Conservation (phyloP, 2,113 vertebrate species). For the Oryzias woworae region DNA sequence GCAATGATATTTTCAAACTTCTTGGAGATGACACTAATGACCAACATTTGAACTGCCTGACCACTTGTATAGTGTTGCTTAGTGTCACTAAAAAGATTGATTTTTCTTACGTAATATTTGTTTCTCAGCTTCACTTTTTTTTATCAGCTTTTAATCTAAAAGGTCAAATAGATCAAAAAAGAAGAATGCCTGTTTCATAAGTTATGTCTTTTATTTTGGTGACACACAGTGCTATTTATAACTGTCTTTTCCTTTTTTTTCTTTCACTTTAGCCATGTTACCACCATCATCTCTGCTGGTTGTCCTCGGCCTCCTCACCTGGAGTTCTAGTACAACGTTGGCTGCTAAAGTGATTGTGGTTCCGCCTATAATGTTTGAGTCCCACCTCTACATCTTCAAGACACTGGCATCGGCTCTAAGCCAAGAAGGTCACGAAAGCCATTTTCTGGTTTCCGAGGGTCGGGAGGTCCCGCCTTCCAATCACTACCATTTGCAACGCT, state of each 20-base stretch:
- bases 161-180: not conserved
- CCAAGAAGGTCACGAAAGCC: conserved; percentile 88
- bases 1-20: no score
- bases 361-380: conserved; percentile 99
- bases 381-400: conserved; percentile 99
- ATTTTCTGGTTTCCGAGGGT: conserved; percentile 93
- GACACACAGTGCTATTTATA: conserved; percentile 10
- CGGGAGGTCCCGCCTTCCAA: conserved; percentile 86
- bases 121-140: no score
- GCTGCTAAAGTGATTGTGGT: conserved; percentile 95
- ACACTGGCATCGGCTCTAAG: conserved; percentile 91
- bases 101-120: no score
- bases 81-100: no score
- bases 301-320: conserved; percentile 53
- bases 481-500: conserved; percentile 90
- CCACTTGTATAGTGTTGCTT: no score
- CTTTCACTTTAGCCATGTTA: conserved; percentile 85
- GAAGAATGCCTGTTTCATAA: not conserved
- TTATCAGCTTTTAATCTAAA: not conserved
- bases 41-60: no score
- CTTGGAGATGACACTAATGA: no score
- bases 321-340: conserved; percentile 73
- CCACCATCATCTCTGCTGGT: conserved; percentile 74
- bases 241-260: conserved; percentile 15
- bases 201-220: not conserved